phyloP scores from a whole-genome alignment of 2,888 invertebrate species.

The Rhamphomyia laevipes region DNA sequence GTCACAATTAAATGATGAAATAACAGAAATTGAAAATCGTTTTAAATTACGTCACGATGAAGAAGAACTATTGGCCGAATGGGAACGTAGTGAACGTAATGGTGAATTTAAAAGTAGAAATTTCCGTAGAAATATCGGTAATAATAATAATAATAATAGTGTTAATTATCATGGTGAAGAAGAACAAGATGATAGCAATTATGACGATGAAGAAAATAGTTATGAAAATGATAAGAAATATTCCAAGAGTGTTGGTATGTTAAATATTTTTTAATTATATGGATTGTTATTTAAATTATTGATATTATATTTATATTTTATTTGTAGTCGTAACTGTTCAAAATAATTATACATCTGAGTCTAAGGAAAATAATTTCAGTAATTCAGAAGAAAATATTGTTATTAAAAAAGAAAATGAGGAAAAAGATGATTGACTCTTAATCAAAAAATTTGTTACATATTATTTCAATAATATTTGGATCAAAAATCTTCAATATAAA shows the following conservation, averaged over 20 bases:
- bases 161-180: neutral
- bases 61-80: neutral
- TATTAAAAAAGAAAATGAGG: no score
- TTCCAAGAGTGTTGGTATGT: neutral
- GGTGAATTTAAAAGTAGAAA: neutral
- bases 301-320: neutral
- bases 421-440: no score
- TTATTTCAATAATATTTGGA: no score
- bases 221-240: neutral
- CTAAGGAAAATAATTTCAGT: neutral
- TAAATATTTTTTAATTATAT: neutral
- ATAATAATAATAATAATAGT: neutral
- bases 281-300: neutral
- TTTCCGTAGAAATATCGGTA: no score
- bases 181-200: neutral
- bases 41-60: conserved; percentile 22
- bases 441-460: no score
- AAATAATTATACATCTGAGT: neutral
- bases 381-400: no score
- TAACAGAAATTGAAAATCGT: conserved; percentile 47
- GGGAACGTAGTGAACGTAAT: neutral
- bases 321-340: neutral
- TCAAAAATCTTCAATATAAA: no score
- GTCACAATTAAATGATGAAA: conserved; percentile 49
- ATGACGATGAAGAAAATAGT: neutral